These are phyloP conservation scores for Andrena haemorrhoa DNA, from an alignment of 2,888 invertebrate genomes.

Conservation along the genomic window DNA sequence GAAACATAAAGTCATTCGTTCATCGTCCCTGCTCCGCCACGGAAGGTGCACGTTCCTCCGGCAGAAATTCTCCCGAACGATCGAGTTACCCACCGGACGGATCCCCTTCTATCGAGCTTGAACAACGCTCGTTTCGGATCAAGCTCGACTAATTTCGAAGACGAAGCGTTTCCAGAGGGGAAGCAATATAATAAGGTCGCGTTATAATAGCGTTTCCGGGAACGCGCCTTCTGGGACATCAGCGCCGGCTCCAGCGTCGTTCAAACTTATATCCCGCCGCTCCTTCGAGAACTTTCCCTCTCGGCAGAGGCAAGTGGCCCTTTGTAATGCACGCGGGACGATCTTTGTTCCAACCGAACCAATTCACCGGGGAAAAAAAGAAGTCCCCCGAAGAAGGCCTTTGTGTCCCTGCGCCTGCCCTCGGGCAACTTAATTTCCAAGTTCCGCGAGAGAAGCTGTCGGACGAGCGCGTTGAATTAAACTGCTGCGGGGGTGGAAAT, in stretches of 20 bases:
- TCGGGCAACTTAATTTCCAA: slow-evolving; percentile 28
- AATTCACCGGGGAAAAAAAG: not conserved
- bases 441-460: not conserved
- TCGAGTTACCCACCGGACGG: not conserved
- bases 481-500: no score
- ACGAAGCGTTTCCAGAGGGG: not conserved
- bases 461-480: not conserved
- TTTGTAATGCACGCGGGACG: slow-evolving; percentile 7
- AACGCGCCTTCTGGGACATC: slow-evolving; percentile 12
- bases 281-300: slow-evolving; percentile 13
- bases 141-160: slow-evolving; percentile 7
- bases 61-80: not conserved
- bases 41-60: not conserved
- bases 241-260: not conserved
- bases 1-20: not conserved
- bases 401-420: slow-evolving; percentile 8
- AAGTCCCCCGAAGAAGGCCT: not conserved
- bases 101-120: not conserved
- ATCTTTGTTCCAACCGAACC: slow-evolving; percentile 20
- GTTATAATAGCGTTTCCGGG: slow-evolving; percentile 14
- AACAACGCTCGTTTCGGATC: not conserved
- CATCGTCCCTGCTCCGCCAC: not conserved
- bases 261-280: slow-evolving; percentile 6
- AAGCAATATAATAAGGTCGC: slow-evolving; percentile 8
- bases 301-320: not conserved